Evolutionary conservation across 2,113 vertebrate genomes (phyloP).

Genomic region (Platichthys flesus): DNA sequence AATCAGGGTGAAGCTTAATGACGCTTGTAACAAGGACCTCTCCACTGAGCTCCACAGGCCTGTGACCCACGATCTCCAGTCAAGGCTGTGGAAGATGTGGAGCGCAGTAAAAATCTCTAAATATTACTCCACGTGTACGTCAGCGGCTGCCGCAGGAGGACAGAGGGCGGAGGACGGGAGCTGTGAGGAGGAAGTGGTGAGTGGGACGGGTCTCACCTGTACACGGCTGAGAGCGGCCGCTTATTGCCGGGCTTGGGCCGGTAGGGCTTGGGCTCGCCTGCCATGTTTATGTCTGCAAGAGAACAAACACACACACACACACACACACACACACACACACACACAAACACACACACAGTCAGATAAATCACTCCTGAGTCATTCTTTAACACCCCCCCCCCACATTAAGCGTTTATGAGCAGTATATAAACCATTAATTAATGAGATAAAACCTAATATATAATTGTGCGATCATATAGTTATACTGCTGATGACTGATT

Average conservation of each 20-base stretch:
- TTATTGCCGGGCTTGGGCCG: slow-evolving; percentile 95
- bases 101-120: slow-evolving; percentile 22
- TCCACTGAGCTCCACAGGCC: slow-evolving; percentile 49
- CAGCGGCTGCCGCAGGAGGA: neutral
- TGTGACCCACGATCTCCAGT: slow-evolving; percentile 17
- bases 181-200: slow-evolving; percentile 14
- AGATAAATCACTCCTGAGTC: neutral
- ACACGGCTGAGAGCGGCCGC: slow-evolving; percentile 93
- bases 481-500: neutral
- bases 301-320: slow-evolving; percentile 32
- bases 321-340: slow-evolving; percentile 33
- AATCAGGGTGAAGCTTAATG: slow-evolving; percentile 61
- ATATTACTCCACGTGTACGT: slow-evolving; percentile 36
- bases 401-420: neutral
- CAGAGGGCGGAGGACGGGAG: neutral
- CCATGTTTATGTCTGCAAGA: slow-evolving; percentile 97
- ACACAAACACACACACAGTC: slow-evolving; percentile 18
- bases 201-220: slow-evolving; percentile 77
- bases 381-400: neutral
- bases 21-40: slow-evolving; percentile 54
- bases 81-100: slow-evolving; percentile 1
- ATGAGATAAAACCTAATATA: neutral
- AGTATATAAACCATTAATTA: neutral
- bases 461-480: neutral
- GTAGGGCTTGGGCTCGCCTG: slow-evolving; percentile 98